Evolutionary conservation across 2,888 invertebrate genomes (phyloP), one percentile per base, ranked within the genome.

Genomic region (Ferdinandea cuprea): DNA sequence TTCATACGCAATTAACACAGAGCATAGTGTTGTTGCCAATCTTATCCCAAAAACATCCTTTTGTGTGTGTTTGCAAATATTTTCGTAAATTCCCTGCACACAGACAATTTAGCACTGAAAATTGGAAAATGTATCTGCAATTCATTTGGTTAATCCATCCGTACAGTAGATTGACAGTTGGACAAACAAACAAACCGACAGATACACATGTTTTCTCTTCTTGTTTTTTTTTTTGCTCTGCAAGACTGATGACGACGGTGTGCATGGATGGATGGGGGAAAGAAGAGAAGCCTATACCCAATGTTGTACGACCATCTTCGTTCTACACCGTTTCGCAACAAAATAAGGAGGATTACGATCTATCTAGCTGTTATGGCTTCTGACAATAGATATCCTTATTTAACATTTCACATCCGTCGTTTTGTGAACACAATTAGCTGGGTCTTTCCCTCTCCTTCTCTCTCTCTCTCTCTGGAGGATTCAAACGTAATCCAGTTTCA

Each of bases 321-420:
- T 5, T 9, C 19, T 30, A 59, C 19, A 46, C 32, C 54, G 32
- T 72, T 81, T 77, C 71, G 81, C 81, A 81, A 81, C 81, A 71
- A 81, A 77, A 42, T 71, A 42, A 66, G 50, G 54, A 61, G 83
- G 78, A 83, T 77, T 77, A 76, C 71, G 54, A 81, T 65, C 71
- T 37, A 56, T 30, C 40, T 68, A 17, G 50, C 56, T 63, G 63
- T 69, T 25, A 25, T 25, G 9, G 25, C 32, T 74, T 48, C 69
- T 63, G 61, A 83, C 83, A 83, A 83, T 68, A 83, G 83, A 83
- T 78, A 78, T 83, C 78, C 83, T 81, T 52, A 78, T 83, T 83
- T 68, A 68, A 83, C 72, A 83, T 78, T 83, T 83, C 78, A 83
- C 83, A 83, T 83, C 83, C 78, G 83, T 68, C 78, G 78, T 61